Percentiles rank a stretch among this genome's conserved stretches.
These are phyloP conservation scores for Tenebrosternarchus preto DNA, from an alignment of 2,113 vertebrate genomes.

Conservation along the genomic window DNA sequence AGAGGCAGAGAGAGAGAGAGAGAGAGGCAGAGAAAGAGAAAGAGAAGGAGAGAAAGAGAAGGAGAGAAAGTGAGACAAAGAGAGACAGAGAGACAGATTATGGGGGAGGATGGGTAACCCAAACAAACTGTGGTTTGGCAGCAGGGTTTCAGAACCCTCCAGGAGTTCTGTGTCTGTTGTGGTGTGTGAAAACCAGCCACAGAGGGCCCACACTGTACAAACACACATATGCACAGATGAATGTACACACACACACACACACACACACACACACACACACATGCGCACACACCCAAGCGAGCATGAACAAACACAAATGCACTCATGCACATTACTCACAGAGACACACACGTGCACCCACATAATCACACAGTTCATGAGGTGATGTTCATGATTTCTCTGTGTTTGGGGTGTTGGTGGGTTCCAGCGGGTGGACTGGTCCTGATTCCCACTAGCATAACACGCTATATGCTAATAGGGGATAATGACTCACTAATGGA, in stretches of 20 bases:
- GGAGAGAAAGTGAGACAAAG: conserved; percentile 25
- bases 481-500: conserved; percentile 19
- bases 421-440: background rate
- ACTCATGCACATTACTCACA: background rate
- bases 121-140: conserved; percentile 60
- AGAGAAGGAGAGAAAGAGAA: conserved; percentile 46
- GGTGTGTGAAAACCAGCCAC: conserved; percentile 39
- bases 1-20: conserved; percentile 42
- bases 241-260: conserved; percentile 19
- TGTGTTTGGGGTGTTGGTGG: background rate
- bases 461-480: conserved; percentile 13
- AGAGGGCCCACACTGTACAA: conserved; percentile 20
- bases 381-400: conserved; percentile 5
- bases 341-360: conserved; percentile 10
- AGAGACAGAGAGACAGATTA: too few relatives aligned
- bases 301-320: conserved; percentile 13
- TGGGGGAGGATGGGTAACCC: conserved; percentile 49
- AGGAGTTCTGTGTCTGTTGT: conserved; percentile 2
- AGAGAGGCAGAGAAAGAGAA: conserved; percentile 46
- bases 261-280: conserved; percentile 15
- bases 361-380: conserved; percentile 18
- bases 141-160: conserved; percentile 19
- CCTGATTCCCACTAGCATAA: too few relatives aligned
- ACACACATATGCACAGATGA: conserved; percentile 4
- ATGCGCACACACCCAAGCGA: conserved; percentile 7